phyloP scores from a whole-genome alignment of 2,113 vertebrate species.

The Hyaena hyaena region DNA sequence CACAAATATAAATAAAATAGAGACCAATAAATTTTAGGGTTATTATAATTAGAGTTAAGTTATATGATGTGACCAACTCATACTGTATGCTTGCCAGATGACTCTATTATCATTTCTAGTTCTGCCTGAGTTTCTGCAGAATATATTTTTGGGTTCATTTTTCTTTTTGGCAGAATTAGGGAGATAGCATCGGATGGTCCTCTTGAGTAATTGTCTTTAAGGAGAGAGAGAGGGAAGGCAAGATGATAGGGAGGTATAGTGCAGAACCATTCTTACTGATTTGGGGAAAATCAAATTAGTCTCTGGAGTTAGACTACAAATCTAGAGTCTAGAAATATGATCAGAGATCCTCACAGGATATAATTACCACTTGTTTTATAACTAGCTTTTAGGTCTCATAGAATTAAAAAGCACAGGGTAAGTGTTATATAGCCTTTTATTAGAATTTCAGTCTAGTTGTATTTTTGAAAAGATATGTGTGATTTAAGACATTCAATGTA shows the following conservation, averaged over 20 bases:
- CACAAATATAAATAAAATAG: not conserved
- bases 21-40: not conserved
- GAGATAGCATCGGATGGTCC: not conserved
- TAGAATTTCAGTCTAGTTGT: constrained; percentile 23
- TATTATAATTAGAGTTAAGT: not conserved
- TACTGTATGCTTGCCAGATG: not conserved
- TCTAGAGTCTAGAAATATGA: not conserved
- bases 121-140: not conserved
- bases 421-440: not conserved
- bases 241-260: not conserved
- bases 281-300: not conserved
- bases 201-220: not conserved
- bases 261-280: not conserved
- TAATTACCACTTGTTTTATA: not conserved
- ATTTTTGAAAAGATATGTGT: not conserved
- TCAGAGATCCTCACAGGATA: not conserved
- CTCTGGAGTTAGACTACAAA: not conserved
- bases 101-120: not conserved
- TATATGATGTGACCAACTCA: not conserved
- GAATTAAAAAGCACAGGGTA: not conserved
- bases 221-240: not conserved
- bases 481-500: constrained; percentile 24
- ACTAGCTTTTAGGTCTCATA: not conserved
- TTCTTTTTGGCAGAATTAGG: constrained; percentile 16
- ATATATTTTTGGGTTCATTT: not conserved